A percentile compares a stretch with the other conserved stretches of the same genome.
phyloP scores from a whole-genome alignment of 2,797 vertebrate genomes.

The Molossus molossus region DNA sequence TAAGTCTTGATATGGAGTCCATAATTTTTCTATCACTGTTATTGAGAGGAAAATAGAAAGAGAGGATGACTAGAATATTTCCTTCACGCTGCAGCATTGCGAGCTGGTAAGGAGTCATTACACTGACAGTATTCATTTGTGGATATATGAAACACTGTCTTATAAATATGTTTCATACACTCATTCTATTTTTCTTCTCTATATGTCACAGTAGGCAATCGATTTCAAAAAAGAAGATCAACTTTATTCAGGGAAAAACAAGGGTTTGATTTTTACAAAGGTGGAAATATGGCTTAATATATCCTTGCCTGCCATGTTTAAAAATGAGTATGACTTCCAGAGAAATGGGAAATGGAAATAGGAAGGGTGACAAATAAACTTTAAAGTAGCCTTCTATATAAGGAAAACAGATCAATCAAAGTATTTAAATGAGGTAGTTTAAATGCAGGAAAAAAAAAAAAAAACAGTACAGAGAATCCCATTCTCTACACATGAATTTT shows the following conservation, averaged over 20 bases:
- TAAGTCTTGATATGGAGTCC: not conserved
- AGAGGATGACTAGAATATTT: conserved; percentile 25
- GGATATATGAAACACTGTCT: not conserved
- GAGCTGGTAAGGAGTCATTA: conserved; percentile 25
- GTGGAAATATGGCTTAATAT: conserved; percentile 8
- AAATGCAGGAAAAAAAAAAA: conserved; percentile 6
- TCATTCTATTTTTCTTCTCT: conserved; percentile 30
- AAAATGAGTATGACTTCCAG: conserved; percentile 46
- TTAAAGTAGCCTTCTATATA: conserved; percentile 17
- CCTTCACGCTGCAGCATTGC: not conserved
- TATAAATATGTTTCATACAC: not conserved
- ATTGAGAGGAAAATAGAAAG: not conserved
- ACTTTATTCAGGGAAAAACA: conserved; percentile 28
- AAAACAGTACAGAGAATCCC: not conserved
- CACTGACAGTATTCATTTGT: conserved; percentile 46
- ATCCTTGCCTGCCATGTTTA: not conserved
- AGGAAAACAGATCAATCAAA: conserved; percentile 40
- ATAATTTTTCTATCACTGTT: not conserved
- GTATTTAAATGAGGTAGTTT: conserved; percentile 39
- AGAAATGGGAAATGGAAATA: conserved; percentile 49
- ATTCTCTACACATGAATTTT: not conserved
- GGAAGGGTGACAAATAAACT: conserved; percentile 23
- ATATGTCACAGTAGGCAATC: not conserved
- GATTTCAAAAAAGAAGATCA: conserved; percentile 57
- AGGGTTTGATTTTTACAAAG: conserved; percentile 49